A percentile compares a stretch with the other conserved stretches of the same genome.
These are phyloP conservation scores for Sminthurides aquaticus DNA, from an alignment of 2,888 invertebrate species.

Conservation along the genomic window DNA sequence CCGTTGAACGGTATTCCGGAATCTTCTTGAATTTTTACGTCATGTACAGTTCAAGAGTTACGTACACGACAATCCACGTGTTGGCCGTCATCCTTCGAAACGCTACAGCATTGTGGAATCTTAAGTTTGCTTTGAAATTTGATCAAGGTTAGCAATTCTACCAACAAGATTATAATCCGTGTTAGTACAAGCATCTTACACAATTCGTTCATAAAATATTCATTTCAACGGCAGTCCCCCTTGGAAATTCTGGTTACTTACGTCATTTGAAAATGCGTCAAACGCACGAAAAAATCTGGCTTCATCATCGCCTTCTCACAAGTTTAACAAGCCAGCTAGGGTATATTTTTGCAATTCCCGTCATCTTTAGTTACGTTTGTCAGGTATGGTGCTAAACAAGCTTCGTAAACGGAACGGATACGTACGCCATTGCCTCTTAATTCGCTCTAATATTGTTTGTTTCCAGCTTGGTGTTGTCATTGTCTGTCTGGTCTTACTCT, in stretches of 20 bases:
- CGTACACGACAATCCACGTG: slow-evolving; percentile 10
- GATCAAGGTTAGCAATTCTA: slow-evolving; percentile 3
- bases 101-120: slow-evolving; percentile 16
- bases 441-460: too few relatives aligned
- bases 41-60: slow-evolving; percentile 9
- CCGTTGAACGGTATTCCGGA: not conserved
- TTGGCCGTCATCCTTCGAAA: slow-evolving; percentile 4
- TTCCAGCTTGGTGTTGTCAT: slow-evolving; percentile 5
- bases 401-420: too few relatives aligned
- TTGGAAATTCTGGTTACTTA: slow-evolving; percentile 12
- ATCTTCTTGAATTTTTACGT: slow-evolving; percentile 12
- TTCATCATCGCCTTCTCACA: slow-evolving; percentile 18
- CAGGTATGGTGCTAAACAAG: too few relatives aligned
- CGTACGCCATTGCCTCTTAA: too few relatives aligned
- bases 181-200: not conserved
- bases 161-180: not conserved
- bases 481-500: not conserved
- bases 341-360: slow-evolving; percentile 12
- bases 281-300: slow-evolving; percentile 14
- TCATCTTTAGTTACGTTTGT: not conserved
- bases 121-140: slow-evolving; percentile 14
- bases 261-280: slow-evolving; percentile 8
- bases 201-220: too few relatives aligned
- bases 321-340: slow-evolving; percentile 13
- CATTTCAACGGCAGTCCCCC: slow-evolving; percentile 10